Evolutionary conservation across 2,888 invertebrate species (phyloP), one percentile per base, ranked within the genome.

Genomic region (Caenorhabditis afra): DNA sequence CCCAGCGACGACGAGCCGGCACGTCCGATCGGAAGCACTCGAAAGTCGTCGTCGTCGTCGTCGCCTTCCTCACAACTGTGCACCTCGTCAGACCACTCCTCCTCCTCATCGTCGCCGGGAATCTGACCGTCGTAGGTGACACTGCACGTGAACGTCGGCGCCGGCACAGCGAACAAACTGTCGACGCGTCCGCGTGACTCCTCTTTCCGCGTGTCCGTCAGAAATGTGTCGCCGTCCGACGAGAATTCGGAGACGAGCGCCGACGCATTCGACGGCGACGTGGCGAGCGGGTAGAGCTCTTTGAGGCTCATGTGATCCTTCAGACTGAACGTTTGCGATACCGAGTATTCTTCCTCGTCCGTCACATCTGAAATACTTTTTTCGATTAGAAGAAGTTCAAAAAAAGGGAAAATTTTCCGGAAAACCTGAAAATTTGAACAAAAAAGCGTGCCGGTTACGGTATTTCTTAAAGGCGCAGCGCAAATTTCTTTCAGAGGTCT

Each of bases 141-240:
- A 22, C 88, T 88, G 20, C 89, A 88, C 22, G 88, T 88, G 80
- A 89, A 89, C 2, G 86, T 85, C 1, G 88, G 88, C 1, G 88
- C 79, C 0, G 82, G 84, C 8, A 81, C 79, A 14, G 85, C 86
- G 49, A 87, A 83, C 3, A 82, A 50, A 53, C 82, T 79, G 20
- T 85, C 68, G 47, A 88, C 86, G 5, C 88, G 70, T 20, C 85
- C 86, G 10, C 88, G 71, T 5, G 81, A 83, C 23, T 85, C 85
- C 37, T 79, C 81, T 44, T 79, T 73, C 10, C 79, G 39, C 0
- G 67, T 57, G 47, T 67, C 49, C 7, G 74, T 53, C 41, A 82
- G 18, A 23, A 87, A 86, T 1, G 85, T 66, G 12, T 84, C 81
- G 16, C 83, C 87, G 53, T 77, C 77, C 29, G 29, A 29, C 29